These are phyloP conservation scores for Columba janthina DNA, from an alignment of 2,113 vertebrate species.

Conservation along the genomic window DNA sequence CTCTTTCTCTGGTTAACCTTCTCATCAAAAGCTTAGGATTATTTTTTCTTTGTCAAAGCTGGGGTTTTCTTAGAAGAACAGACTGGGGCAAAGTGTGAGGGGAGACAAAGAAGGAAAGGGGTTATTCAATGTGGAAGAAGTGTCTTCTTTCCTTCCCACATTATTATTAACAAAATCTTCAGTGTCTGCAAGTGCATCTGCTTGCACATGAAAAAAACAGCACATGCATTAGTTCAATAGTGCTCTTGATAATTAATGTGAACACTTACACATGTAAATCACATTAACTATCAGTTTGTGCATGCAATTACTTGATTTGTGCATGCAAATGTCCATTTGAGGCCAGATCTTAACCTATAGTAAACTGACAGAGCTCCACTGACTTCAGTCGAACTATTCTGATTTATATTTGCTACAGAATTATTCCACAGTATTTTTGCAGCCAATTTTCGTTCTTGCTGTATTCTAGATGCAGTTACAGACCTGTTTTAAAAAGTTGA, in stretches of 20 bases:
- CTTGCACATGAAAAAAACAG: conserved; percentile 3
- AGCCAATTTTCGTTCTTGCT: not conserved
- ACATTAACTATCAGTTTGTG: conserved; percentile 42
- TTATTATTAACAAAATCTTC: conserved; percentile 23
- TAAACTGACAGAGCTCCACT: not conserved
- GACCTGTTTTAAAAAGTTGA: not conserved
- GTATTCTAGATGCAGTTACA: not conserved
- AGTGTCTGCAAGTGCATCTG: conserved; percentile 8
- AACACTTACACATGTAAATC: conserved; percentile 46
- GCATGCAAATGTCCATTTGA: conserved; percentile 32
- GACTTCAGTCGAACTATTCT: not conserved
- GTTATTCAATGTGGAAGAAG: not conserved
- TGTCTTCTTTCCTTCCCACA: not conserved
- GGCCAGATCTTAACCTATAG: conserved; percentile 26
- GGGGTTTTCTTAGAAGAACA: conserved; percentile 29
- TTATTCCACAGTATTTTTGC: not conserved
- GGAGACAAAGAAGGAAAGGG: not conserved
- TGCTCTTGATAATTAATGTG: conserved; percentile 32
- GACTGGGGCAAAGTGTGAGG: not conserved
- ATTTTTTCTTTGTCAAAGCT: conserved; percentile 55
- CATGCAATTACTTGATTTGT: conserved; percentile 28
- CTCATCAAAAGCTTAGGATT: conserved; percentile 26
- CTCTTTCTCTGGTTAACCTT: conserved; percentile 43
- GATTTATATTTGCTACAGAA: not conserved
- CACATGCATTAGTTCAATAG: not conserved